Base-by-base conservation (phyloP, 2,888 invertebrate species). In the Thereva unica region DNA sequence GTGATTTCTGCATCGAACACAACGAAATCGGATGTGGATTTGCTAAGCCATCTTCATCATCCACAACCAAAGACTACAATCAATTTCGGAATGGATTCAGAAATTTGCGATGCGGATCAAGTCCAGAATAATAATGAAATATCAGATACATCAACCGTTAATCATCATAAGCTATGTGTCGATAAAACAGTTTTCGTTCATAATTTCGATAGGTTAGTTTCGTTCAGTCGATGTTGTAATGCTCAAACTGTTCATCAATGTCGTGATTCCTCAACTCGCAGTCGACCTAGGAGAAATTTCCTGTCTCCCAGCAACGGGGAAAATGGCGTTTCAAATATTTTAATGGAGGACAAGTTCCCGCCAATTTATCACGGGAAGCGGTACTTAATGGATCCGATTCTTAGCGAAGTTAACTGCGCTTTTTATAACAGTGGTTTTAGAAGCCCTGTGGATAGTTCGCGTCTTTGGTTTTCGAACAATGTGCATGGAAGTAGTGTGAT, bases 281-380 rank as follows among this genome's bases (percentile, higher is more conserved):
- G 23, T 23, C 23, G 23, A 23, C 23, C 23, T 23, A 23, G 23
- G 23, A 23, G 23, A 23, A 23, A 23, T 23, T 23, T 23, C 2
- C 23, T 23, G 23, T 23, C 23, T 23, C 23, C 23, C 2, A 23
- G 23, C 23, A 23, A 23, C 23, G 23, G 23, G 23, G 23, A 23
- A 23, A 23, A 23, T 23, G 23, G 23, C 1, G 23, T 23, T 23
- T 23, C 23, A 23, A 23, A 23, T 23, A 23, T 23, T 23, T 23
- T 23, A 47, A 8, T 35, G 5, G 49, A 47, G 6, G 38, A 59
- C 9, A 45, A 7, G n/a, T 44, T 44, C 4, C 56, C 55, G 44
- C 35, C 70, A 44, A 69, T 78, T 38, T 78, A 78, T 56, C 78
- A 77, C 65, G 78, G 78, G 57, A 77, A 74, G 67, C 73, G 78